Conservation (phyloP, 2,888 invertebrate genomes). For the Plutella xylostella region DNA sequence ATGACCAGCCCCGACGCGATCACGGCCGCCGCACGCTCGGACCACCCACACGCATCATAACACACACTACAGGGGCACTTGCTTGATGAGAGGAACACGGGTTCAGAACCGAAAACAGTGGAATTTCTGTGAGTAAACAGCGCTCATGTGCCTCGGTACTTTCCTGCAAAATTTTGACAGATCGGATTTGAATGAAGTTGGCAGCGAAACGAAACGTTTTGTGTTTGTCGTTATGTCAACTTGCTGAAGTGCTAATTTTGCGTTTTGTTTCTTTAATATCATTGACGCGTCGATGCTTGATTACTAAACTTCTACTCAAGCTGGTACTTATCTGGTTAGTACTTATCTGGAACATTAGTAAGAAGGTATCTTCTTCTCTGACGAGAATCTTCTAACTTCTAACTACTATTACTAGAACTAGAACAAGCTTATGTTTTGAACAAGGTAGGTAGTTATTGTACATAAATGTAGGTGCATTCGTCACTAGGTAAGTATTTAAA, state of each 20-base stretch:
- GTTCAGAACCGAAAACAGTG: slow-evolving; percentile 44
- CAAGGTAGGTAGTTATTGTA: too few relatives aligned
- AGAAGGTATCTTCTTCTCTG: too few relatives aligned
- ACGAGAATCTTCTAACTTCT: too few relatives aligned
- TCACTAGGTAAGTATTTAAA: too few relatives aligned
- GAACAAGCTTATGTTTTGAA: too few relatives aligned
- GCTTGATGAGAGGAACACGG: too few relatives aligned
- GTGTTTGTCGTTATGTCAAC: too few relatives aligned
- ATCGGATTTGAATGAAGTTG: slow-evolving; percentile 1
- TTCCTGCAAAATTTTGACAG: slow-evolving; percentile 67
- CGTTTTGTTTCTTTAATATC: slow-evolving; percentile 1
- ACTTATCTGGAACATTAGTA: too few relatives aligned
- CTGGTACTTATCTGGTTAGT: too few relatives aligned
- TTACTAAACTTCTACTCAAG: too few relatives aligned
- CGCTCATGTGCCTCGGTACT: slow-evolving; percentile 61
- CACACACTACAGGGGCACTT: slow-evolving; percentile 27
- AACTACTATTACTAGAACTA: too few relatives aligned
- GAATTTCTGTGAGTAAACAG: slow-evolving; percentile 55
- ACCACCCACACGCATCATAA: background rate
- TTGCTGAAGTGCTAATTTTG: slow-evolving; percentile 9
- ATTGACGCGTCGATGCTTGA: background rate
- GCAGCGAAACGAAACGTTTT: slow-evolving; percentile 10
- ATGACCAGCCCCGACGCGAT: slow-evolving; percentile 61
- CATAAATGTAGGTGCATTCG: too few relatives aligned
- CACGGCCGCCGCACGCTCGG: slow-evolving; percentile 32